These are phyloP conservation scores for Cairina moschata DNA, from an alignment of 2,113 vertebrate species.

Conservation along the genomic window DNA sequence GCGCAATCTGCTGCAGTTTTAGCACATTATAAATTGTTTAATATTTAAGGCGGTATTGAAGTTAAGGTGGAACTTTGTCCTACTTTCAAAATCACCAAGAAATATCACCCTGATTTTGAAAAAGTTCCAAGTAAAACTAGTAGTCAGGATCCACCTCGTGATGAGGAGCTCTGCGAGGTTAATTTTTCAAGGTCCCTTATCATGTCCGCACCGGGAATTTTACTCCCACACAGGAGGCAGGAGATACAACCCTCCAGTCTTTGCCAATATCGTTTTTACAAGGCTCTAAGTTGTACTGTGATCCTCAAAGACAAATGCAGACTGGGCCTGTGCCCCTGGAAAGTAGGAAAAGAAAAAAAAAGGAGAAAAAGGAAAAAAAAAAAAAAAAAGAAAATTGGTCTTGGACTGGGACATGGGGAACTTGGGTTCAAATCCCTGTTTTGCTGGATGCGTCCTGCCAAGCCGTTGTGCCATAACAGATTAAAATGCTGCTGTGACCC, in stretches of 20 bases:
- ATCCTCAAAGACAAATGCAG: not conserved
- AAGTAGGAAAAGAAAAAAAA: not conserved
- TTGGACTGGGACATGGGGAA: not conserved
- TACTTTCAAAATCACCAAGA: conserved; percentile 25
- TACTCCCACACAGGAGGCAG: not conserved
- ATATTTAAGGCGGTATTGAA: conserved; percentile 49
- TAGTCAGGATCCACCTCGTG: not conserved
- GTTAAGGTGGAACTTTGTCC: conserved; percentile 42
- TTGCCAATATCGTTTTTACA: not conserved
- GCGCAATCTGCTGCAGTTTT: conserved; percentile 44
- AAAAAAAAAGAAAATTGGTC: not conserved
- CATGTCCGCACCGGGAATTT: not conserved
- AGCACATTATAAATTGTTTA: conserved; percentile 5
- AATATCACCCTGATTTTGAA: not conserved
- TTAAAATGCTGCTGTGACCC: not conserved
- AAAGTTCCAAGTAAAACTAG: conserved; percentile 10
- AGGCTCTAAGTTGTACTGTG: not conserved
- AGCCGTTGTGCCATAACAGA: not conserved
- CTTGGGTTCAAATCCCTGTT: not conserved
- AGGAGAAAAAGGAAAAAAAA: too few species aligned
- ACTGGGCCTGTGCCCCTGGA: not conserved
- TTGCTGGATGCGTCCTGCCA: conserved; percentile 18
- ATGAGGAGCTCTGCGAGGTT: not conserved
- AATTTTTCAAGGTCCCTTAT: conserved; percentile 33
- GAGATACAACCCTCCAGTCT: not conserved